A percentile compares a stretch with the other conserved stretches of the same genome.
Evolutionary conservation across 2,888 invertebrate genomes (phyloP).

Genomic region (Noctua comes): DNA sequence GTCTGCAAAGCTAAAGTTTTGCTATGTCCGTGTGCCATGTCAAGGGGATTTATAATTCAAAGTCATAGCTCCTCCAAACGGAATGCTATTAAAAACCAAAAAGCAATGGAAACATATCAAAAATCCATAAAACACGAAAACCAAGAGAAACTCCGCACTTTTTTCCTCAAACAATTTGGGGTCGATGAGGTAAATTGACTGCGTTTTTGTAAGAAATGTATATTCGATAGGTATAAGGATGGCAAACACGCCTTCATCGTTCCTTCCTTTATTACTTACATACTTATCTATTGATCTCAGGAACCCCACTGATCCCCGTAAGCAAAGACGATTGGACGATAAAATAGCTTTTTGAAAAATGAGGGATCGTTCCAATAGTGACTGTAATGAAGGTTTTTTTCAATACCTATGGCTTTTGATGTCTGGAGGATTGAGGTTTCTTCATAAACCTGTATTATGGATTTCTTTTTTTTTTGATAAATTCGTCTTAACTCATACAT

Average conservation of each 20-base stretch:
- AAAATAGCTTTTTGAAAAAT: constrained; percentile 56
- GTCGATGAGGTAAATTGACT: constrained; percentile 54
- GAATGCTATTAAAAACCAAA: constrained; percentile 15
- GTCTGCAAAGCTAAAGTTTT: neutral
- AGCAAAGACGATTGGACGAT: constrained; percentile 45
- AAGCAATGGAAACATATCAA: constrained; percentile 15
- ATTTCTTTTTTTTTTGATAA: constrained; percentile 3
- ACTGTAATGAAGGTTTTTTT: constrained; percentile 45
- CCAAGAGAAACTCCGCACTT: constrained; percentile 38
- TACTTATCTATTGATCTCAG: constrained; percentile 55
- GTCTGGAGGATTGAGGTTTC: constrained; percentile 18
- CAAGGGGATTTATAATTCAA: neutral
- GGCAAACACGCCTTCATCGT: constrained; percentile 45
- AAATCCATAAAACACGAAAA: constrained; percentile 34
- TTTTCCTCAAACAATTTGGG: constrained; percentile 41
- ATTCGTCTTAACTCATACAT: neutral
- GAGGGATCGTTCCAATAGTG: constrained; percentile 33
- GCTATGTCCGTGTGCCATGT: neutral
- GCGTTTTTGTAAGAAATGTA: constrained; percentile 58
- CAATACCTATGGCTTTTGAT: constrained; percentile 20
- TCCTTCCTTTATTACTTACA: constrained; percentile 55
- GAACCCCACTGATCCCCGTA: constrained; percentile 40
- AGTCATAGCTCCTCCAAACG: constrained; percentile 3
- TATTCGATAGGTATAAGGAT: constrained; percentile 49
- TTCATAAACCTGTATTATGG: constrained; percentile 26